phyloP scores from a whole-genome alignment of 1,140 invertebrate genomes.

The Neomicropteryx cornuta region DNA sequence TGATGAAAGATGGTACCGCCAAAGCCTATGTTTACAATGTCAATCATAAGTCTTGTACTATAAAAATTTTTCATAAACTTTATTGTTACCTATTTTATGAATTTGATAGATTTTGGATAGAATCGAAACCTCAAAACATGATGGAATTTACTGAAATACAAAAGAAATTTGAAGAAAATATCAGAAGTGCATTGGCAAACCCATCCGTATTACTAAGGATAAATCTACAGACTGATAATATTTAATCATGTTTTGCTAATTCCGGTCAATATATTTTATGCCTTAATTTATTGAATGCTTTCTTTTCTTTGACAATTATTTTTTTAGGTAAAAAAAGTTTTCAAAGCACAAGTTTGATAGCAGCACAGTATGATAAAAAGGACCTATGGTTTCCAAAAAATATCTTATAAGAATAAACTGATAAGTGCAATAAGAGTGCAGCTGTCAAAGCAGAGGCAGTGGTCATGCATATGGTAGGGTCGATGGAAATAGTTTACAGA shows the following conservation, averaged over 20 bases:
- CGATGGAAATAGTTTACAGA: too few relatives aligned
- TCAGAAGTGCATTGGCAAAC: slow-evolving; percentile 51
- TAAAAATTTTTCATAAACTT: slow-evolving; percentile 84
- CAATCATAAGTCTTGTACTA: slow-evolving; percentile 50
- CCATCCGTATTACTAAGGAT: slow-evolving; percentile 57
- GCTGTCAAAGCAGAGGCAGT: too few relatives aligned
- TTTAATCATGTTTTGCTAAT: slow-evolving; percentile 35
- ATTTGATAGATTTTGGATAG: slow-evolving; percentile 89
- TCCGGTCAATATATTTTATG: slow-evolving; percentile 15
- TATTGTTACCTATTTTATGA: slow-evolving; percentile 92
- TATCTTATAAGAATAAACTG: too few relatives aligned
- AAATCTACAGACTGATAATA: slow-evolving; percentile 56
- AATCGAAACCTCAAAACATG: slow-evolving; percentile 80
- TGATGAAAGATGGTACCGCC: slow-evolving; percentile 70
- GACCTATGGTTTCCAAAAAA: too few relatives aligned
- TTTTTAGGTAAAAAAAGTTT: too few relatives aligned
- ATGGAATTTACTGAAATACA: slow-evolving; percentile 89
- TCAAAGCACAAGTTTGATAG: too few relatives aligned
- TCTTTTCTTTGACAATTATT: slow-evolving; percentile 9
- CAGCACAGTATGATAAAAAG: too few relatives aligned
- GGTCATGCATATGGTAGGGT: too few relatives aligned
- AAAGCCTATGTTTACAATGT: slow-evolving; percentile 91
- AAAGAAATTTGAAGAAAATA: slow-evolving; percentile 69
- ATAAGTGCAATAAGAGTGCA: too few relatives aligned
- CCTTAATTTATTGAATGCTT: slow-evolving; percentile 13